Evolutionary conservation across 1,140 invertebrate species (phyloP), one percentile per base, ranked within the genome.

Genomic region (Trichogramma pretiosum): DNA sequence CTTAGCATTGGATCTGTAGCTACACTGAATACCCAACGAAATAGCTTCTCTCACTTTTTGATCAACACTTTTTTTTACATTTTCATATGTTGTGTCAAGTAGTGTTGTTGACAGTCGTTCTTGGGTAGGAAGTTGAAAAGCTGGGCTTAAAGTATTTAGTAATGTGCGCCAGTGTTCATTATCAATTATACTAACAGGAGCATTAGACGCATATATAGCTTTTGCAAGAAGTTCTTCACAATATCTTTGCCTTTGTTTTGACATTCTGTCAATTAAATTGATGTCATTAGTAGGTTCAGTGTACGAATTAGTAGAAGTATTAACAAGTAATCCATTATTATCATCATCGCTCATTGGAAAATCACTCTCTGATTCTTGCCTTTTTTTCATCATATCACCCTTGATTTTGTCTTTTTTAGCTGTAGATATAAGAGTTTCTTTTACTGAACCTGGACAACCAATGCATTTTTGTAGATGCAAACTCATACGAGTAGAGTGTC

Each of bases 1-100:
- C 19, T 53, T 36, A 30, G 55, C 43, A 52, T 65, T 65, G 17
- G 55, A 55, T 54, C 63, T 64, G 11, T 59, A 58, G 51, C 63
- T 61, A 44, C 57, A 61, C 46, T 65, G 57, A n/a, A 56, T 14
- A 22, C 48, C 52, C 9, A 57, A 46, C 9, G 55, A 54, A 21
- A 35, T 37, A 22, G 46, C 34, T 44, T 44, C 39, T 26, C 37
- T 40, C 18, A 57, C 35, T 43, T 59, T 59, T 24, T 48, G 30
- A 33, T 56, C 43, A 9, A 57, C 49, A 13, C 28, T 37, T 8
- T 22, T 45, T 50, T 55, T 43, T 9, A 55, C 48, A 17, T 48
- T 47, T 30, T 38, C 26, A 46, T 57, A 47, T 1, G 53, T 50
- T 18, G 11, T 35, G 30, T 57, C 53, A 3, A 61, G 43, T 10